Evolutionary conservation across 2,797 vertebrate genomes (phyloP).

Genomic region (Lithobates pipiens): DNA sequence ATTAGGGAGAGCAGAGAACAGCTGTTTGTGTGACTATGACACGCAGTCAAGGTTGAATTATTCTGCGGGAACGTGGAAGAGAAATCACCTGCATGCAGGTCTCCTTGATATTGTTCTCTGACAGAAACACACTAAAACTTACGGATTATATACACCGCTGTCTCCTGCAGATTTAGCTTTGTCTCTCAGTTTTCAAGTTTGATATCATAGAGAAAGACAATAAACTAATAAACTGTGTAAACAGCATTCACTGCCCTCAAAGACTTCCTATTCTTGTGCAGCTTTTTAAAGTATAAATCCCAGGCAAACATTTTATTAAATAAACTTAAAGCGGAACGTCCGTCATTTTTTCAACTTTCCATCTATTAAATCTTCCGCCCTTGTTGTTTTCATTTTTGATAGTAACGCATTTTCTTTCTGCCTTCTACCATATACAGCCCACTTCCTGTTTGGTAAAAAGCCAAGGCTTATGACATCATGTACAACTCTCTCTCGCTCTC

Average conservation of each 20-base stretch:
- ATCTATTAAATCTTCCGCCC: too few relatives aligned
- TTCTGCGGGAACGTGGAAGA: constrained; percentile 19
- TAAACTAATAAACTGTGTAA: neutral
- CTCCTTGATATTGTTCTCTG: constrained; percentile 11
- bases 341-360: too few relatives aligned
- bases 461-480: too few relatives aligned
- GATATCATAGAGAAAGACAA: neutral
- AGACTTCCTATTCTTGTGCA: neutral
- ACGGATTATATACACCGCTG: neutral
- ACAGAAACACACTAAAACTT: constrained; percentile 6
- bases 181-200: neutral
- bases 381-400: too few relatives aligned
- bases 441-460: too few relatives aligned
- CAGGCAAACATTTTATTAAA: too few relatives aligned
- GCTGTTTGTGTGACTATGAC: constrained; percentile 46
- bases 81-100: constrained; percentile 12
- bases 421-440: too few relatives aligned
- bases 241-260: neutral
- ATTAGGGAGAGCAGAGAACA: constrained; percentile 48
- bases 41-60: constrained; percentile 45
- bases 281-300: too few relatives aligned
- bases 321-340: too few relatives aligned
- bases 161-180: neutral
- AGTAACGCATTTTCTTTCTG: too few relatives aligned
- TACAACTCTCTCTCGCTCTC: too few relatives aligned